Evolutionary conservation across 2,888 invertebrate species (phyloP).

Genomic region (Tyria jacobaeae): DNA sequence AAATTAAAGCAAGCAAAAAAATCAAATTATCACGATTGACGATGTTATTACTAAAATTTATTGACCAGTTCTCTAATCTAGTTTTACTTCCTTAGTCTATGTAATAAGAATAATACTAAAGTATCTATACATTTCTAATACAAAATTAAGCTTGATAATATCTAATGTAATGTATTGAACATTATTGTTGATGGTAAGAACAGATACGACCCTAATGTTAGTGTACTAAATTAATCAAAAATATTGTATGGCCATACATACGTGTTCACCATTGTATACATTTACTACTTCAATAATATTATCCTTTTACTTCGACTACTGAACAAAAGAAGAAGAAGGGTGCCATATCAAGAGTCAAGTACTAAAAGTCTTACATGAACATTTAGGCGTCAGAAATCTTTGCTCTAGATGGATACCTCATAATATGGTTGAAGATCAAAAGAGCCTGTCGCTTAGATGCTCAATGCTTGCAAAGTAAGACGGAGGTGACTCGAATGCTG

Average conservation of each 20-base stretch:
- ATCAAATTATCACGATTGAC: not conserved
- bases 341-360: too few relatives aligned
- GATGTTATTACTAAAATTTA: not conserved
- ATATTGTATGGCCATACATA: not conserved
- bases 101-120: too few relatives aligned
- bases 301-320: too few relatives aligned
- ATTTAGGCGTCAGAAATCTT: too few relatives aligned
- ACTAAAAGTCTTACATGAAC: too few relatives aligned
- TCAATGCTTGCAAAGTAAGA: too few relatives aligned
- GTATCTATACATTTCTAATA: not conserved
- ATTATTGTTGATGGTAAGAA: not conserved
- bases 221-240: not conserved
- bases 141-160: not conserved
- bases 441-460: too few relatives aligned
- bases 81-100: not conserved
- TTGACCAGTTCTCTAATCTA: not conserved
- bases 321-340: not conserved
- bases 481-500: too few relatives aligned
- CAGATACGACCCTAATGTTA: not conserved
- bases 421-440: too few relatives aligned
- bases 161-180: not conserved
- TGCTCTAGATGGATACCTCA: too few relatives aligned
- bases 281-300: not conserved
- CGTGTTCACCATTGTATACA: not conserved
- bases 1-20: not conserved